These are phyloP conservation scores for Brachionus asplanchnoidis DNA, from an alignment of 1,140 invertebrate species.

Conservation along the genomic window DNA sequence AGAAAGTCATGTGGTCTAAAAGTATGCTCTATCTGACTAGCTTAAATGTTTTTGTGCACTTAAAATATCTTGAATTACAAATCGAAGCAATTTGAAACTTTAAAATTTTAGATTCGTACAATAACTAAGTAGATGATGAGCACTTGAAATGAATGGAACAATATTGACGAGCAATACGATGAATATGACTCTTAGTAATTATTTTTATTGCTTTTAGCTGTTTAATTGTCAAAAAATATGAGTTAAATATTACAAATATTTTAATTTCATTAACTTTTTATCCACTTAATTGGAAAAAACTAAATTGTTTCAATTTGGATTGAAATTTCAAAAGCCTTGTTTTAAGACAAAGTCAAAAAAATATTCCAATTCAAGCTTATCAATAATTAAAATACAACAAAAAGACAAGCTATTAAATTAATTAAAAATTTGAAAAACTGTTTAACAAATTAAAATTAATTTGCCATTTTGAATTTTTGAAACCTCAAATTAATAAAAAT, in stretches of 20 bases:
- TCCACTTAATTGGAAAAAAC: background rate
- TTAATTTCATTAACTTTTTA: background rate
- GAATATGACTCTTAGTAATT: background rate
- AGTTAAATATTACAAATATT: conserved; percentile 1
- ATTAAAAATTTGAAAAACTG: too few relatives aligned
- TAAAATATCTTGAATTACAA: conserved; percentile 28
- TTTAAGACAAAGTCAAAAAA: background rate
- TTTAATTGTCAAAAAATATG: background rate
- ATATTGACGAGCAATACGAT: background rate
- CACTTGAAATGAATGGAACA: background rate
- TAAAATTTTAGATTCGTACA: background rate
- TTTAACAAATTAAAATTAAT: too few relatives aligned
- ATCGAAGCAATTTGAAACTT: conserved; percentile 9
- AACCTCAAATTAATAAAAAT: too few relatives aligned
- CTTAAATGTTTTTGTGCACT: background rate
- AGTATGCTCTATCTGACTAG: background rate
- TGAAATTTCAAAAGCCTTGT: background rate
- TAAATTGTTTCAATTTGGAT: background rate
- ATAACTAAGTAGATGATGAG: background rate
- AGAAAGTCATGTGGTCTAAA: background rate
- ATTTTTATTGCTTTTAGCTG: background rate
- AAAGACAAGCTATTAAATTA: too few relatives aligned
- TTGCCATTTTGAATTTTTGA: too few relatives aligned
- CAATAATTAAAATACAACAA: too few relatives aligned
- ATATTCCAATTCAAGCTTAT: too few relatives aligned